Conservation (phyloP, 2,113 vertebrate genomes). For the Petromus typicus region DNA sequence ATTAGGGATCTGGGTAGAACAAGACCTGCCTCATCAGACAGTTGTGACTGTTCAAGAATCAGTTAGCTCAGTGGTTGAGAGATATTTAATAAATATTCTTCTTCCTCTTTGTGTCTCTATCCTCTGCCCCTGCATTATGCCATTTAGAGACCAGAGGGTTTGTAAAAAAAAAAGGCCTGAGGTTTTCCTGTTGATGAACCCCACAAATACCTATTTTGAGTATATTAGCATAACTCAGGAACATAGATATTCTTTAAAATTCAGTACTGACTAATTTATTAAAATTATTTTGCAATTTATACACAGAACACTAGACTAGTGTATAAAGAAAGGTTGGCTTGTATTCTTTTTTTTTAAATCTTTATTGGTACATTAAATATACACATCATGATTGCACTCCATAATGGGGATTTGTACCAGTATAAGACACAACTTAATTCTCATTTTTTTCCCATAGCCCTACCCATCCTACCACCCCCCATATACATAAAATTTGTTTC, state of each 20-base stretch:
- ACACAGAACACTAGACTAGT: neutral
- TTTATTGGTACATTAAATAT: too few relatives aligned
- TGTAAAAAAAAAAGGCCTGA: neutral
- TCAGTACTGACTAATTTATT: neutral
- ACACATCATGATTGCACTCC: too few relatives aligned
- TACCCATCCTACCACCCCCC: too few relatives aligned
- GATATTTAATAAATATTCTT: neutral
- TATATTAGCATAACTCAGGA: conserved; percentile 6
- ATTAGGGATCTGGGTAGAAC: neutral
- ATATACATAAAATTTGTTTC: too few relatives aligned
- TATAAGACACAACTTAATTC: too few relatives aligned
- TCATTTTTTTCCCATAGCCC: too few relatives aligned
- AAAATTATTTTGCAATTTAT: neutral
- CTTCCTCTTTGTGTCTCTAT: neutral
- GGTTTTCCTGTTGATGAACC: neutral
- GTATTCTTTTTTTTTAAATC: neutral
- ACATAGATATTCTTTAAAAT: conserved; percentile 21
- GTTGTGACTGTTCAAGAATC: neutral
- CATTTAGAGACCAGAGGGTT: neutral
- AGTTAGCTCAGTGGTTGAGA: neutral
- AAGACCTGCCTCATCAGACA: neutral
- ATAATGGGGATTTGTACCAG: too few relatives aligned
- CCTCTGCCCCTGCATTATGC: neutral
- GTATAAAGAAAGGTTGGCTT: neutral
- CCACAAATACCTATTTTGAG: neutral